A percentile compares a stretch with the other conserved stretches of the same genome.
phyloP scores from a whole-genome alignment of 2,797 vertebrate genomes.

The Gymnodraco acuticeps region DNA sequence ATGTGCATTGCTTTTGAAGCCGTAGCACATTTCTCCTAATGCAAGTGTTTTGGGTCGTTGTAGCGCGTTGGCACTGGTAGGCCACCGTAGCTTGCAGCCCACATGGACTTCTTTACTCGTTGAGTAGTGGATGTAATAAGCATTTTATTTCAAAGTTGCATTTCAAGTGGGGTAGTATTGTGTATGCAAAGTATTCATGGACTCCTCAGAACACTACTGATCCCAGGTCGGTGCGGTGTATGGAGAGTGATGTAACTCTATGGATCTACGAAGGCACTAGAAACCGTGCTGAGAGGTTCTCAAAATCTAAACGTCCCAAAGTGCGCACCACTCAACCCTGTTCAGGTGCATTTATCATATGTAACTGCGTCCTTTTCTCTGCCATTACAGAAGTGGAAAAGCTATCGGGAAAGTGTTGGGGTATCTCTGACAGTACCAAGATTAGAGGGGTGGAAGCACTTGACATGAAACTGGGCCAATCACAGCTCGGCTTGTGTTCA shows the following conservation, averaged over 20 bases:
- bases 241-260: conserved; percentile 44
- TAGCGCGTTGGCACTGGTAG: no score
- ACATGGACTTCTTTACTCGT: not conserved
- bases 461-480: conserved; percentile 29
- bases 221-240: conserved; percentile 20
- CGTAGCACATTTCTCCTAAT: no score
- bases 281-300: conserved; percentile 76
- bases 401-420: conserved; percentile 17
- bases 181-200: conserved; percentile 14
- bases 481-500: conserved; percentile 20
- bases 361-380: not conserved
- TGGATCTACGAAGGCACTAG: conserved; percentile 84
- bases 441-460: conserved; percentile 39
- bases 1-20: no score
- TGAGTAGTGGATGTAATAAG: not conserved
- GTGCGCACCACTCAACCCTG: conserved; percentile 13
- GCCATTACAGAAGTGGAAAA: conserved; percentile 19
- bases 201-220: conserved; percentile 21
- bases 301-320: conserved; percentile 31
- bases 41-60: no score
- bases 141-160: conserved; percentile 8
- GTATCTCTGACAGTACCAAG: not conserved
- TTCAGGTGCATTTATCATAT: conserved; percentile 1
- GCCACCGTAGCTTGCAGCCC: not conserved
- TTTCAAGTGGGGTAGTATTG: conserved; percentile 3